Base-by-base conservation (phyloP, 2,888 invertebrate genomes). In the Nezara viridula region DNA sequence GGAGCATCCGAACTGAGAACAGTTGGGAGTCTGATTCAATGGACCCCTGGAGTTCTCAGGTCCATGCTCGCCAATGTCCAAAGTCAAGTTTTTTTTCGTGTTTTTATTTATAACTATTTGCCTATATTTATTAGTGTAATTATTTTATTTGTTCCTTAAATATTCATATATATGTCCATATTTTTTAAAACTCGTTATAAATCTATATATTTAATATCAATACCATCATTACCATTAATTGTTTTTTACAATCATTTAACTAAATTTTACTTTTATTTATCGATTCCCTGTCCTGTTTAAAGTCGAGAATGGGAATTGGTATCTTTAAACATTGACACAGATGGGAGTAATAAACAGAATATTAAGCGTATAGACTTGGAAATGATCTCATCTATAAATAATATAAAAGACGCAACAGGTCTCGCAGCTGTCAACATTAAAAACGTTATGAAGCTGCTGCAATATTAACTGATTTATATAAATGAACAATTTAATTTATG, bases 1-100 rank as follows among this genome's bases (percentile, higher is more conserved):
- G 16, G 88, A 88, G 73, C 88, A 88, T 88, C 73, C 88, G 88
- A 88, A 73, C 88, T 47, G 60, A 88, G 66, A 88, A 88, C 88
- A 88, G 32, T 32, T 66, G 73, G 88, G 55, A 16, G 44, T 32
- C 37, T 40, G 5, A 21, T 37, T 55, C 24, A 21, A 10, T 0
- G 10, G 44, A 40, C 1, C 60, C 88, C 73, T 27, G 40, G n/a
- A 47, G 88, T 88, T 88, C 88, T 73, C 44, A 66, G 88, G 44
- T 88, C 88, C 88, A 88, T 88, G 49, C 88, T 88, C 88, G 60
- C 21, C 14, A 14, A 32, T 40, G 86, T 55, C 86, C 86, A 60
- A 40, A 10, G 40, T 86, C 55, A 40, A 55, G 44, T 81, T 44
- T 14, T 55, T 16, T 2, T 5, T 86, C 55, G n/a, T 40, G 44